phyloP scores from a whole-genome alignment of 2,888 invertebrate genomes.

The Cosmia pyralina region DNA sequence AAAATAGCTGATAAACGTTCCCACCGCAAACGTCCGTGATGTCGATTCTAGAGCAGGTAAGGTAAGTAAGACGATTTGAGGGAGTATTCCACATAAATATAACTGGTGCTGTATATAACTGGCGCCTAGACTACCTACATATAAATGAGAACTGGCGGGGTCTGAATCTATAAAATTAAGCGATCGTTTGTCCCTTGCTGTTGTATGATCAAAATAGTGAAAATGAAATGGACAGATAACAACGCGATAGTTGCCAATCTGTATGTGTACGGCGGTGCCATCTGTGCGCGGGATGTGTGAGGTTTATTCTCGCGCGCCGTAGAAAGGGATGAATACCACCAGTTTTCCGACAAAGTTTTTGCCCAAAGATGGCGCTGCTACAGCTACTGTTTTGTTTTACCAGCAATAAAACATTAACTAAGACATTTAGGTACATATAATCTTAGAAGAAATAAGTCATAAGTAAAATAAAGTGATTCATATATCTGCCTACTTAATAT shows the following conservation, averaged over 20 bases:
- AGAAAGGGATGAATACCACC: background rate
- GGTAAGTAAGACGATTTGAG: slow-evolving; percentile 5
- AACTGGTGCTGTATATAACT: background rate
- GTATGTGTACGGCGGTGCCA: slow-evolving; percentile 15
- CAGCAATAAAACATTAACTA: background rate
- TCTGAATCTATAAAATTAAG: slow-evolving; percentile 22
- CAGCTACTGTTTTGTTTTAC: background rate
- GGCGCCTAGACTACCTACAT: no score
- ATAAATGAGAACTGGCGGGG: no score
- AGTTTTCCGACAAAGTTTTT: background rate
- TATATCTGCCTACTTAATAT: no score
- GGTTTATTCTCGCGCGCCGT: background rate
- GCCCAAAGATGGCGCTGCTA: slow-evolving; percentile 41
- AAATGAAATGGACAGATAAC: slow-evolving; percentile 23
- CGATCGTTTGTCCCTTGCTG: slow-evolving; percentile 26
- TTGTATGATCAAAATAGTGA: background rate
- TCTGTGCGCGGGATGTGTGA: slow-evolving; percentile 36
- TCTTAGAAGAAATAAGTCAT: background rate
- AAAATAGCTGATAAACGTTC: slow-evolving; percentile 1
- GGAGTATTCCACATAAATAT: slow-evolving; percentile 6
- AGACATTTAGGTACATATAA: background rate
- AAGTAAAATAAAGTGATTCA: background rate
- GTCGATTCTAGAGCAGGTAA: slow-evolving; percentile 8
- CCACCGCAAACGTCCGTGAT: background rate
- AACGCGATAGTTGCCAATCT: slow-evolving; percentile 10